Evolutionary conservation across 1,140 invertebrate genomes (phyloP).

Genomic region (Psix sp.): DNA sequence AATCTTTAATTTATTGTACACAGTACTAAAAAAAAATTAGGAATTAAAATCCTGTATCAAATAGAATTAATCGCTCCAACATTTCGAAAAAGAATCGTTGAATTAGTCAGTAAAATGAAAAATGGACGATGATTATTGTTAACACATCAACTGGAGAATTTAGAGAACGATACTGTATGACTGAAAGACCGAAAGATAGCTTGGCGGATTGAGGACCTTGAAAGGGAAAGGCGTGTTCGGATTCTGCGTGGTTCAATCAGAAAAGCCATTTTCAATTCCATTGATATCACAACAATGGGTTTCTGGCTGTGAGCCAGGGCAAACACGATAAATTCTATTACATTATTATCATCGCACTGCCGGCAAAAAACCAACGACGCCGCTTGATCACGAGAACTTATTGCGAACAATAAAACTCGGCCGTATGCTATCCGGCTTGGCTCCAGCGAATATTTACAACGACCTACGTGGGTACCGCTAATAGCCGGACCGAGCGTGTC

Average conservation of each 20-base stretch:
- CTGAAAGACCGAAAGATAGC: slow-evolving; percentile 19
- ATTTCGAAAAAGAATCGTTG: too few species aligned
- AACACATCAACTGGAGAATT: slow-evolving; percentile 29
- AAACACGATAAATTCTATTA: slow-evolving; percentile 5
- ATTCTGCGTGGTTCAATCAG: slow-evolving; percentile 53
- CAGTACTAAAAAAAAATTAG: too few species aligned
- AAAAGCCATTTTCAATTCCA: slow-evolving; percentile 40
- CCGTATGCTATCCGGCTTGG: not conserved
- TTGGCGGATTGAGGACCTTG: slow-evolving; percentile 51
- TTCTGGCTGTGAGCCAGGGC: slow-evolving; percentile 8
- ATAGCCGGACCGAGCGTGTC: slow-evolving; percentile 20
- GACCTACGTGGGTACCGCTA: slow-evolving; percentile 44
- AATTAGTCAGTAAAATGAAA: too few species aligned
- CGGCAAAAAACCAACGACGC: not conserved
- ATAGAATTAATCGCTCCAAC: too few species aligned
- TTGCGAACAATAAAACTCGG: slow-evolving; percentile 17
- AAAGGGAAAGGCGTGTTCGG: slow-evolving; percentile 56
- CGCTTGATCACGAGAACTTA: too few species aligned
- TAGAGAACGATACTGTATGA: slow-evolving; percentile 45
- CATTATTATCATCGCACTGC: slow-evolving; percentile 6
- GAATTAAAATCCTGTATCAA: too few species aligned
- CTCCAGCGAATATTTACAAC: slow-evolving; percentile 34
- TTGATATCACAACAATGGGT: slow-evolving; percentile 41
- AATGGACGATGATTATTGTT: slow-evolving; percentile 40
- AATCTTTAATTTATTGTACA: too few species aligned